Evolutionary conservation across 2,888 invertebrate species (phyloP).

Genomic region (Chymomyza fuscimana): DNA sequence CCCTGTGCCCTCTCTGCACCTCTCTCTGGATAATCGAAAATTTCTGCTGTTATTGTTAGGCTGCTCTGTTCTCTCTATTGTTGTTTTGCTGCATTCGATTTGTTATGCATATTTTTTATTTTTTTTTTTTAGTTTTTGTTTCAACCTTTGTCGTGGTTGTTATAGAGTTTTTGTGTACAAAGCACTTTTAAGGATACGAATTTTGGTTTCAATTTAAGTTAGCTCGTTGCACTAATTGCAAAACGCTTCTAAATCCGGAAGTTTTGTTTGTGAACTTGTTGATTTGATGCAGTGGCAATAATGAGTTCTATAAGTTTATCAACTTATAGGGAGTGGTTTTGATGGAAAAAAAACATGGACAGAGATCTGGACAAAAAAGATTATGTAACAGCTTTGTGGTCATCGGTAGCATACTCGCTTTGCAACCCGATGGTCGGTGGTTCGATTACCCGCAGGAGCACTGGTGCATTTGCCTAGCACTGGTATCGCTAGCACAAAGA

Average conservation of each 20-base stretch:
- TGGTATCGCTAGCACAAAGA: too few relatives aligned
- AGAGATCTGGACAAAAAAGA: too few relatives aligned
- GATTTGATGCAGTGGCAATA: neutral
- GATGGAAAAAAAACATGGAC: too few relatives aligned
- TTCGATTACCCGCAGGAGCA: too few relatives aligned
- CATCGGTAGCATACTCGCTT: too few relatives aligned
- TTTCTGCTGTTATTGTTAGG: constrained; percentile 16
- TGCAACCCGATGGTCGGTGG: too few relatives aligned
- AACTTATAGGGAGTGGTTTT: too few relatives aligned
- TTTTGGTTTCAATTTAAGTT: constrained; percentile 3
- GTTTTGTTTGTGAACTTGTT: neutral
- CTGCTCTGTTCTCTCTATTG: constrained; percentile 12
- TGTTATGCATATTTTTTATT: neutral
- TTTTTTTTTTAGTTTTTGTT: neutral
- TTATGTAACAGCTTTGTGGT: too few relatives aligned
- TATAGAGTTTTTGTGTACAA: neutral
- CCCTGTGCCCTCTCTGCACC: neutral
- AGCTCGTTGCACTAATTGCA: neutral
- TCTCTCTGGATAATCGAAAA: constrained; percentile 17
- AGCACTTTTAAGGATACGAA: constrained; percentile 1
- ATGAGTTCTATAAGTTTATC: neutral
- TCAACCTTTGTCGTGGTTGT: neutral
- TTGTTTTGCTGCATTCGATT: constrained; percentile 4
- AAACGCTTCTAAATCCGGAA: neutral
- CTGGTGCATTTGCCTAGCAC: too few relatives aligned